phyloP scores from a whole-genome alignment of 2,888 invertebrate species.

The Epinotia bilunana region DNA sequence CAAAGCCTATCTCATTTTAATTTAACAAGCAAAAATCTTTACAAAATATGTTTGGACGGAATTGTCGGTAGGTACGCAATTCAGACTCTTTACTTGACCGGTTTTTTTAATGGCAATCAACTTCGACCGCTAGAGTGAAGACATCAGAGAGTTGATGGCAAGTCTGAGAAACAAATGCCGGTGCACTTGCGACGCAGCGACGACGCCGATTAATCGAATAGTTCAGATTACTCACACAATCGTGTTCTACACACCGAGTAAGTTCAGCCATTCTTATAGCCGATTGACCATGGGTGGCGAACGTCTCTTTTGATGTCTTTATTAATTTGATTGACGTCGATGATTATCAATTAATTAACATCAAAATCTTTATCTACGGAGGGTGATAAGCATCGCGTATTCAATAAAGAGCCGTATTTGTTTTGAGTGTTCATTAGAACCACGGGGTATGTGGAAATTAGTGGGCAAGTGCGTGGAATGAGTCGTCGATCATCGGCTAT shows the following conservation, averaged over 20 bases:
- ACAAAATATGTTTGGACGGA: no score
- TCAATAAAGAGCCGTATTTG: conserved; percentile 45
- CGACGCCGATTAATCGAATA: conserved; percentile 75
- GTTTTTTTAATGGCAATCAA: not conserved
- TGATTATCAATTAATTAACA: conserved; percentile 50
- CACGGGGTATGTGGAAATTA: conserved; percentile 60
- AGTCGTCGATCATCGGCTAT: conserved; percentile 64
- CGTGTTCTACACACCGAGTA: conserved; percentile 66
- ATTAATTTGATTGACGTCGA: conserved; percentile 57
- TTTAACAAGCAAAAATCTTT: no score
- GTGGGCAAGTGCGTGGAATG: conserved; percentile 57
- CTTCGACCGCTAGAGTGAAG: not conserved
- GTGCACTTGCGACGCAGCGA: conserved; percentile 57
- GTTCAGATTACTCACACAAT: conserved; percentile 69
- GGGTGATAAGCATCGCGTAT: conserved; percentile 41
- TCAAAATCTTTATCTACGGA: conserved; percentile 37
- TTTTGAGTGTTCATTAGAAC: conserved; percentile 68
- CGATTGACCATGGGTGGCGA: conserved; percentile 68
- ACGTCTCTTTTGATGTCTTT: conserved; percentile 62
- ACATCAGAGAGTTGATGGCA: conserved; percentile 3
- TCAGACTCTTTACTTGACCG: no score
- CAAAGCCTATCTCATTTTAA: no score
- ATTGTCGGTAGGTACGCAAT: no score
- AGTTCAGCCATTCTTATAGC: conserved; percentile 75
- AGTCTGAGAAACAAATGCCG: conserved; percentile 62